These are phyloP conservation scores for Melanogrammus aeglefinus DNA, from an alignment of 2,797 vertebrate species.

Conservation along the genomic window DNA sequence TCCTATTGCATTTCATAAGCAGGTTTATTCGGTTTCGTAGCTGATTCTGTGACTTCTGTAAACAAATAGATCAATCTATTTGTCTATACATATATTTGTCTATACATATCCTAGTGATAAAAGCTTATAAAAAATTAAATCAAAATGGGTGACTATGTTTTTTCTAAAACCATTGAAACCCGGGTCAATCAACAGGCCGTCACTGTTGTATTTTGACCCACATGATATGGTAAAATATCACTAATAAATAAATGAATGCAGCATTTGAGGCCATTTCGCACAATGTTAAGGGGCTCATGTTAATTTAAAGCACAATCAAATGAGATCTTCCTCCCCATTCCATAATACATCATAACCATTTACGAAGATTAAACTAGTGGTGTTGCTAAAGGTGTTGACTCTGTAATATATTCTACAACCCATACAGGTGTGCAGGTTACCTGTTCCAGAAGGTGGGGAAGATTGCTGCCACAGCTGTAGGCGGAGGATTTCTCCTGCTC, in stretches of 20 bases:
- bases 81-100: too few relatives aligned
- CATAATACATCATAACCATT: constrained; percentile 6
- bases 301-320: neutral
- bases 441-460: constrained; percentile 98
- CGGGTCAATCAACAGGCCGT: neutral
- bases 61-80: too few relatives aligned
- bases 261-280: too few relatives aligned
- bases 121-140: neutral
- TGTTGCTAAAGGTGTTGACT: neutral
- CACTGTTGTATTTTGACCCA: neutral
- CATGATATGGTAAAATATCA: neutral
- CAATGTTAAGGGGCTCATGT: too few relatives aligned
- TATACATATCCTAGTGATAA: neutral
- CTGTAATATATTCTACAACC: neutral
- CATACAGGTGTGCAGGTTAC: constrained; percentile 94
- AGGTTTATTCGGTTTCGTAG: neutral
- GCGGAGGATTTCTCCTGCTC: constrained; percentile 95
- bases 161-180: neutral
- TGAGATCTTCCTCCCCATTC: neutral
- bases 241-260: neutral
- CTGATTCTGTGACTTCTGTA: too few relatives aligned
- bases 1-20: neutral
- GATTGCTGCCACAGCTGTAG: constrained; percentile 94
- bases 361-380: neutral
- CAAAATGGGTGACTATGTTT: neutral